Conservation (phyloP, 2,113 vertebrate genomes). For the Nibea albiflora region DNA sequence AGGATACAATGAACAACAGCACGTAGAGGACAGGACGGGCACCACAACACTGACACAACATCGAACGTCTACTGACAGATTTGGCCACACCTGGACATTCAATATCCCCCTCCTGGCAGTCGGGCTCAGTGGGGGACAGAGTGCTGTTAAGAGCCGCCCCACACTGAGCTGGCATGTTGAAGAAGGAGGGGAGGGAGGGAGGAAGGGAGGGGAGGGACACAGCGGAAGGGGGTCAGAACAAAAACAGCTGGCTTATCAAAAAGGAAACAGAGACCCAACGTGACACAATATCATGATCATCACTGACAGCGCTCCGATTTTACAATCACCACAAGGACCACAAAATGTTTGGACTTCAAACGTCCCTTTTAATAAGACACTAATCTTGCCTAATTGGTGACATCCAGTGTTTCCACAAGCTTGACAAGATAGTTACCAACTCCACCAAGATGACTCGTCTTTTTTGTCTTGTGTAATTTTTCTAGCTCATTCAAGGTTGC, state of each 20-base stretch:
- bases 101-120: conserved; percentile 77
- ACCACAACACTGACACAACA: conserved; percentile 52
- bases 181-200: conserved; percentile 35
- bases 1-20: conserved; percentile 30
- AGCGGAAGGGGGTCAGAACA: conserved; percentile 39
- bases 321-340: not conserved
- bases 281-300: not conserved
- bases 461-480: not conserved
- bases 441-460: not conserved
- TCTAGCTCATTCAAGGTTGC: not conserved
- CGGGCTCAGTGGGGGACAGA: conserved; percentile 70
- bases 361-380: not conserved
- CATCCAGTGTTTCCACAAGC: not conserved
- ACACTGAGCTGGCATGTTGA: conserved; percentile 78
- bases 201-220: conserved; percentile 27
- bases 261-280: not conserved
- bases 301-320: not conserved
- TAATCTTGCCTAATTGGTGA: no score
- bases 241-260: not conserved
- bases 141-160: conserved; percentile 65
- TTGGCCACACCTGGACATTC: conserved; percentile 83
- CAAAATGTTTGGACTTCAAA: not conserved
- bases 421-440: not conserved
- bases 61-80: conserved; percentile 46
- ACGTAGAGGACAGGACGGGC: conserved; percentile 30